These are phyloP conservation scores for Prorops nasuta DNA, from an alignment of 1,140 invertebrate species.

Conservation along the genomic window DNA sequence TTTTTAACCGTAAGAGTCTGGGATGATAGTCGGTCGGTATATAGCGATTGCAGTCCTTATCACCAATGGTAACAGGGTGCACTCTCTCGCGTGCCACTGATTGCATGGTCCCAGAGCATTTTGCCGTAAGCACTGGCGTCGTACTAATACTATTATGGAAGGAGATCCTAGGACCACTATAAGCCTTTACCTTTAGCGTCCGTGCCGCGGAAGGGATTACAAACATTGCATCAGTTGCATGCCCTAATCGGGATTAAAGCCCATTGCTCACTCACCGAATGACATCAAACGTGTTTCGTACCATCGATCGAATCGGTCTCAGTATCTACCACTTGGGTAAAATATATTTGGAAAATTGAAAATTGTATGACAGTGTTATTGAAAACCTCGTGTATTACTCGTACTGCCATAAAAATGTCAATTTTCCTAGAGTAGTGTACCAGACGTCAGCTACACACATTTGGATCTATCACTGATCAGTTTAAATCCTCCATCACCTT, in stretches of 20 bases:
- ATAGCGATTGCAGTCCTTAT: constrained; percentile 37
- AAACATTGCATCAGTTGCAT: constrained; percentile 32
- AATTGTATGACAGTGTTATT: background rate
- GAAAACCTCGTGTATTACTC: background rate
- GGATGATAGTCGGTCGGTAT: background rate
- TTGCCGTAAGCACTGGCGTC: constrained; percentile 34
- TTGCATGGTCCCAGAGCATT: constrained; percentile 39
- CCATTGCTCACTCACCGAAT: constrained; percentile 23
- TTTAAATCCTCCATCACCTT: too few relatives aligned
- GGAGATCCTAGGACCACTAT: constrained; percentile 15
- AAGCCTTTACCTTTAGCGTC: constrained; percentile 9
- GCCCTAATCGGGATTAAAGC: constrained; percentile 39
- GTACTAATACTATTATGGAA: constrained; percentile 40
- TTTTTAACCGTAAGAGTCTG: too few relatives aligned
- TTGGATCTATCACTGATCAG: too few relatives aligned
- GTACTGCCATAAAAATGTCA: background rate
- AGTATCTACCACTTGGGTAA: too few relatives aligned
- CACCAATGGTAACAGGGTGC: constrained; percentile 31
- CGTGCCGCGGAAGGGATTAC: constrained; percentile 33
- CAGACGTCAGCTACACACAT: too few relatives aligned
- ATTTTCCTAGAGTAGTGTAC: background rate
- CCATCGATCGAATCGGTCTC: too few relatives aligned
- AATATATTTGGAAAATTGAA: background rate
- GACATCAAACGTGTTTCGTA: background rate
- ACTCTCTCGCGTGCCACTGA: constrained; percentile 42